phyloP scores from a whole-genome alignment of 2,113 vertebrate species.

The Emydura subglobosa region DNA sequence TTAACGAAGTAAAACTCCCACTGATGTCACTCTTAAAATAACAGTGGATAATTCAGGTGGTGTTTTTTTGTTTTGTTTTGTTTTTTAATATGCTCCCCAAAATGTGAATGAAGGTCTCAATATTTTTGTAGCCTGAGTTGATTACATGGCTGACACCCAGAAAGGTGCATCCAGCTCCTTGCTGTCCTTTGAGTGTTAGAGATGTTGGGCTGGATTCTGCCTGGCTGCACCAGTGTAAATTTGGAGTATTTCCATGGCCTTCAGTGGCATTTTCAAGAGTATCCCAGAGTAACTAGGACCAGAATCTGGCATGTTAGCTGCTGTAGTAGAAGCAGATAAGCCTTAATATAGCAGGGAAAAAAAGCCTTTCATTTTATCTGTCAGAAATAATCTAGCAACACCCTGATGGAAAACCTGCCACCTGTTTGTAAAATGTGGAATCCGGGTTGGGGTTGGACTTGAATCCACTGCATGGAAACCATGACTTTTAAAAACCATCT shows the following conservation, averaged over 20 bases:
- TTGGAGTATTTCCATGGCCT: not conserved
- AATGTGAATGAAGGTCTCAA: not conserved
- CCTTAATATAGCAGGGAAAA: not conserved
- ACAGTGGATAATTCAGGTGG: fast-evolving
- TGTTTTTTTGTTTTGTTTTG: not conserved
- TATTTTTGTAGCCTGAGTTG: not conserved
- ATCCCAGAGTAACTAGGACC: fast-evolving
- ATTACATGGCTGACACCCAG: not conserved
- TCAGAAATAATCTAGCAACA: fast-evolving
- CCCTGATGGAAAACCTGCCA: not conserved
- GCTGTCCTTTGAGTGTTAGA: not conserved
- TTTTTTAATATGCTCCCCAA: not conserved
- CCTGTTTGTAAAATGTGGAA: not conserved
- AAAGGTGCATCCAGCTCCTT: not conserved
- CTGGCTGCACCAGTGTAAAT: not conserved
- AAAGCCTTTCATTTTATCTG: not conserved
- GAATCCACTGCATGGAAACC: not conserved
- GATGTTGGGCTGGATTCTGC: not conserved
- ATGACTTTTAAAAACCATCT: not conserved
- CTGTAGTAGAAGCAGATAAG: fast-evolving
- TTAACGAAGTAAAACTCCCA: not conserved
- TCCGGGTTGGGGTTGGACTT: not conserved
- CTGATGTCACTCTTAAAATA: not conserved
- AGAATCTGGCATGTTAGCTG: not conserved
- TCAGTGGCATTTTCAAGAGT: not conserved